A percentile compares a stretch with the other conserved stretches of the same genome.
Evolutionary conservation across 2,888 invertebrate genomes (phyloP).

Genomic region (Calameuta pallipes): DNA sequence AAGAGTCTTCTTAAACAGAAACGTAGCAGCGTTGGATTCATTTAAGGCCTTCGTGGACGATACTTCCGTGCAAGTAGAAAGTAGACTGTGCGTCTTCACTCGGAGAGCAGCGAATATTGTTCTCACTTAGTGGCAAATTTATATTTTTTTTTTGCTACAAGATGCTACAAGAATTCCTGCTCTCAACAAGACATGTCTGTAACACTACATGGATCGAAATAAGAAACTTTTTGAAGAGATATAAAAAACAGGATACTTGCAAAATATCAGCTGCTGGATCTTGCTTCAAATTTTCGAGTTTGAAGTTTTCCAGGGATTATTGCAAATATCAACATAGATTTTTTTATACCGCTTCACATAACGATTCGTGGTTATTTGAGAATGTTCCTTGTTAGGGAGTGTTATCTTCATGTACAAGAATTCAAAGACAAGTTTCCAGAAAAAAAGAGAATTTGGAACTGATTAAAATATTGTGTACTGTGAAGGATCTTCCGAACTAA

Average conservation of each 20-base stretch:
- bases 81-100: not conserved
- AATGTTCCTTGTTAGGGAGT: not conserved
- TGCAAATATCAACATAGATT: not conserved
- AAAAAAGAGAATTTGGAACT: not conserved
- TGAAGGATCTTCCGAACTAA: not conserved
- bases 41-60: slow-evolving; percentile 9
- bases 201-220: not conserved
- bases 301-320: not conserved
- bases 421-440: not conserved
- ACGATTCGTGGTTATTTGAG: not conserved
- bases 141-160: not conserved
- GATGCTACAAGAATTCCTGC: not conserved
- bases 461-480: not conserved
- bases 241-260: not conserved
- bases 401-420: not conserved
- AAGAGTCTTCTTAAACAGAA: slow-evolving; percentile 44
- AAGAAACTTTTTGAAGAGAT: not conserved
- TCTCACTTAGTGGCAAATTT: not conserved
- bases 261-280: not conserved
- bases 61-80: not conserved
- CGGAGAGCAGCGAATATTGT: not conserved
- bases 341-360: not conserved
- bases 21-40: slow-evolving; percentile 39
- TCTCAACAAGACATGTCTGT: not conserved
- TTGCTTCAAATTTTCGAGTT: not conserved